Percentiles rank a stretch among this genome's conserved stretches.
Conservation (phyloP, 2,113 vertebrate species). For the Oreochromis spilurus region DNA sequence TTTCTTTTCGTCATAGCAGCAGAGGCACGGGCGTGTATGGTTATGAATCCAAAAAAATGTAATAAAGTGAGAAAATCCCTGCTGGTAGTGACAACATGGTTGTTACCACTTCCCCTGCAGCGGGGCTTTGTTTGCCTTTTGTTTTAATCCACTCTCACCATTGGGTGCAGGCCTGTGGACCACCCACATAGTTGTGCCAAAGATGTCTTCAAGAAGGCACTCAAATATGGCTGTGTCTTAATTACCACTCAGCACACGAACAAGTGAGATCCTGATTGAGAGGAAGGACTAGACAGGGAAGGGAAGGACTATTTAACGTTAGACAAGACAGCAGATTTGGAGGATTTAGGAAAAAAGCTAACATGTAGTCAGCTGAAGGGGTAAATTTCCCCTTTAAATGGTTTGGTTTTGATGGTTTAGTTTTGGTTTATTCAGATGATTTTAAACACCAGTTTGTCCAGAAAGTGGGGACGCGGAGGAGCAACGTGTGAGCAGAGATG, state of each 20-base stretch:
- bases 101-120: constrained; percentile 57
- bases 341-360: not conserved
- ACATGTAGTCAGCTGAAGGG: not conserved
- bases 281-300: constrained; percentile 27
- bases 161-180: constrained; percentile 67
- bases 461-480: not conserved
- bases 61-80: constrained; percentile 40
- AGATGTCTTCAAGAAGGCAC: constrained; percentile 59
- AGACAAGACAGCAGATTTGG: not conserved
- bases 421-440: not conserved
- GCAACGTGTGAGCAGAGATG: not conserved
- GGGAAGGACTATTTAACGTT: constrained; percentile 8
- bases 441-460: not conserved
- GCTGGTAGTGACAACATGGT: constrained; percentile 57
- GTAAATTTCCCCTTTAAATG: not conserved
- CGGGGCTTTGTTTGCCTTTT: constrained; percentile 69
- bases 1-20: not conserved
- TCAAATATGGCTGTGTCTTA: constrained; percentile 63
- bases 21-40: not conserved
- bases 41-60: constrained; percentile 5
- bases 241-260: constrained; percentile 60
- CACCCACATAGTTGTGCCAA: constrained; percentile 68
- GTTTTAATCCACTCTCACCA: constrained; percentile 72
- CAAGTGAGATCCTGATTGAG: constrained; percentile 40
- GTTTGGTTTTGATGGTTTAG: not conserved